Conservation (phyloP, 2,797 vertebrate genomes). For the Rhynchotus rufescens region DNA sequence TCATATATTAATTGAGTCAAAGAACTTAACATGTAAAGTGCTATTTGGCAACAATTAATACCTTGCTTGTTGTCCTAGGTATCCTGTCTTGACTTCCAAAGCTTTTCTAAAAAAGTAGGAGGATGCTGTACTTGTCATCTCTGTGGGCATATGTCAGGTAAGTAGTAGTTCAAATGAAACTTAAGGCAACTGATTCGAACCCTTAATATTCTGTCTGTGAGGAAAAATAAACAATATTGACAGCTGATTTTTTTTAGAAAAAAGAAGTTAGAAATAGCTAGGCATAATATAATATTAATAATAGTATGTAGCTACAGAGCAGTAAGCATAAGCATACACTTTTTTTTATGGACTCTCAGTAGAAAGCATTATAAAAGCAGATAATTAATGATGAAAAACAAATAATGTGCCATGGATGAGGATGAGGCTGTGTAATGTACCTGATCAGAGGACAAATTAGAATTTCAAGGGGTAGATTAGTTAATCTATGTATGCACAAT, state of each 20-base stretch:
- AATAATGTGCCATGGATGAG: neutral
- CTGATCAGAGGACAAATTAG: neutral
- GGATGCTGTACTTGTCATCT: neutral
- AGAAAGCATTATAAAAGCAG: neutral
- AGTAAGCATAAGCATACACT: neutral
- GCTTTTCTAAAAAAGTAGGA: neutral
- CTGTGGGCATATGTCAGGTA: neutral
- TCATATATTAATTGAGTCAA: neutral
- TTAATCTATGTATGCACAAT: neutral
- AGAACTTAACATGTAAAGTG: neutral
- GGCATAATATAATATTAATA: neutral
- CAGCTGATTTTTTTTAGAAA: neutral
- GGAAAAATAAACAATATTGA: neutral
- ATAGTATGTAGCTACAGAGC: neutral
- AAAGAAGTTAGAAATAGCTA: accelerated
- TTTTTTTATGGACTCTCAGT: neutral
- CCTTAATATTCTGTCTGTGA: neutral
- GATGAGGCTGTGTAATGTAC: neutral
- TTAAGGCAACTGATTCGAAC: neutral
- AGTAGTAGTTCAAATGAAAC: neutral
- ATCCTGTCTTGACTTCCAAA: neutral
- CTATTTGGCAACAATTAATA: neutral
- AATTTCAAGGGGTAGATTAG: neutral
- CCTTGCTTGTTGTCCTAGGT: neutral
- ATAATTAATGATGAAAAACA: neutral